Evolutionary conservation across 2,888 invertebrate species (phyloP).

Genomic region (Apamea crenata): DNA sequence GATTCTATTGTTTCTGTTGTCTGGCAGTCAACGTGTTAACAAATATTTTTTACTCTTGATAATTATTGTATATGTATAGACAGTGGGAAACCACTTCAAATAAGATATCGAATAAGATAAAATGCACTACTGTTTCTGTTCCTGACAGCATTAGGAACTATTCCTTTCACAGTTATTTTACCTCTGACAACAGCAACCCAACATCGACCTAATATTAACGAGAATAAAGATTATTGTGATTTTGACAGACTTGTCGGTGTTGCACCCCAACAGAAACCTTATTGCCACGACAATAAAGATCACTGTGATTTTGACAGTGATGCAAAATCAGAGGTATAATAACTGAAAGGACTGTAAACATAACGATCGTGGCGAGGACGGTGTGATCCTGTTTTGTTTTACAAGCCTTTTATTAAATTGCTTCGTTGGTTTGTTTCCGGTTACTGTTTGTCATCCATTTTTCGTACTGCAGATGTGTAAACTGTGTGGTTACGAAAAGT

Average conservation of each 20-base stretch:
- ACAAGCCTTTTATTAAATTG: too few relatives aligned
- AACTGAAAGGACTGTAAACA: not conserved
- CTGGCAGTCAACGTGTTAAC: not conserved
- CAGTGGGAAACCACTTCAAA: not conserved
- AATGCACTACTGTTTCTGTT: not conserved
- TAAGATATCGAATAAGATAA: constrained; percentile 3
- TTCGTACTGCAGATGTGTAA: not conserved
- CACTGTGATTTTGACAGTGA: not conserved
- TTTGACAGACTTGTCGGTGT: not conserved
- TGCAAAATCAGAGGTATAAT: not conserved
- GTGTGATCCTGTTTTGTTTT: not conserved
- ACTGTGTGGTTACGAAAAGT: not conserved
- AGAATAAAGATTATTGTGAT: not conserved
- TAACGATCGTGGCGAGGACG: not conserved
- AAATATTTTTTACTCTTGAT: not conserved
- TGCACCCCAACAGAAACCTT: too few relatives aligned
- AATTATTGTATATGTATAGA: not conserved
- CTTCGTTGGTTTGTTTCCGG: not conserved
- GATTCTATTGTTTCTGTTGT: too few relatives aligned
- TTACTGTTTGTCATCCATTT: not conserved
- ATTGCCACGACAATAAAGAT: too few relatives aligned
- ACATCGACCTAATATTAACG: not conserved
- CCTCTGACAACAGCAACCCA: not conserved
- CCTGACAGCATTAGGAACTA: too few relatives aligned
- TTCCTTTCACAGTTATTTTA: not conserved